Conservation (phyloP, 2,797 vertebrate genomes). For the Balearica regulorum region DNA sequence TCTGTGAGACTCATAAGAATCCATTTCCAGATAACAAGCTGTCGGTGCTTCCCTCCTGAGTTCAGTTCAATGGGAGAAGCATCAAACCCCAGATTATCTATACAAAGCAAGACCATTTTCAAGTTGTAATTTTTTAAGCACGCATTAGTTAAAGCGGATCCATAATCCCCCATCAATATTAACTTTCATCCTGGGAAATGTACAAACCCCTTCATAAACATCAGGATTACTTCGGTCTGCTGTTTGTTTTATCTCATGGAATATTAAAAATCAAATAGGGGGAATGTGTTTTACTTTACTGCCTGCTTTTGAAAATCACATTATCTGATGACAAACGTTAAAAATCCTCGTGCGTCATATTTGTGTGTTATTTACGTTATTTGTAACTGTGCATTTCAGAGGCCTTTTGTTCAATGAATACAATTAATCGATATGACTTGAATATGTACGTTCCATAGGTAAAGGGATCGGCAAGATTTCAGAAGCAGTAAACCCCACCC, state of each 20-base stretch:
- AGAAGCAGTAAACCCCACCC: constrained; percentile 83
- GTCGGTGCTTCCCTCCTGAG: constrained; percentile 19
- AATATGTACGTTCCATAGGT: constrained; percentile 83
- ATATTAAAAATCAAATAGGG: background rate
- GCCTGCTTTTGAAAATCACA: background rate
- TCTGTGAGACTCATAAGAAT: background rate
- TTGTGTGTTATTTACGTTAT: constrained; percentile 49
- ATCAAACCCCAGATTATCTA: constrained; percentile 35
- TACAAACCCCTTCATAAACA: background rate
- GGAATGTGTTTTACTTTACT: background rate
- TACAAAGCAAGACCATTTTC: background rate
- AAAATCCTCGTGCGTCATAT: background rate
- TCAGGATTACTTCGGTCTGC: constrained; percentile 10
- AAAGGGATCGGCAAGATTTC: constrained; percentile 83
- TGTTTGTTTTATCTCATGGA: background rate
- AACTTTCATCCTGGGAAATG: background rate
- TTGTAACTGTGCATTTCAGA: constrained; percentile 55
- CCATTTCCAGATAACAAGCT: constrained; percentile 47
- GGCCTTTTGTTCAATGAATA: background rate
- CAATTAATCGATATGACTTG: constrained; percentile 54
- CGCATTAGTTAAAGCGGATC: constrained; percentile 25
- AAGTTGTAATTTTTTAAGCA: constrained; percentile 43
- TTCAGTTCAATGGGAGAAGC: constrained; percentile 27
- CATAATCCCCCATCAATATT: constrained; percentile 29
- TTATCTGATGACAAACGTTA: background rate